Percentiles rank a stretch among this genome's conserved stretches.
These are phyloP conservation scores for Cheilosia urbana DNA, from an alignment of 2,888 invertebrate genomes.

Conservation along the genomic window DNA sequence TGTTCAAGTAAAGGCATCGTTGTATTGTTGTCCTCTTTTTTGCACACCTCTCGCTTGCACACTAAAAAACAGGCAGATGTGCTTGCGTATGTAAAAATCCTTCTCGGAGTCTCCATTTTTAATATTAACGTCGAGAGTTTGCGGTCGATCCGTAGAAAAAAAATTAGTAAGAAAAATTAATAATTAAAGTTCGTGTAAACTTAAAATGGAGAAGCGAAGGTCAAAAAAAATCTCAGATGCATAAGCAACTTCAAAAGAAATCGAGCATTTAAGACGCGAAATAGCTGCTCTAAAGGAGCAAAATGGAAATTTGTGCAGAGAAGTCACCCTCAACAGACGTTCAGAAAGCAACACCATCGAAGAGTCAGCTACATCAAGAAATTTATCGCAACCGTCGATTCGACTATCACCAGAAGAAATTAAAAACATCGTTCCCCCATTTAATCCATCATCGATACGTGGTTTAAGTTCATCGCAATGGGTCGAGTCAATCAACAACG, in stretches of 20 bases:
- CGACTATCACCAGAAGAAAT: conserved; percentile 7
- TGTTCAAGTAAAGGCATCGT: too few relatives aligned
- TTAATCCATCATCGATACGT: conserved; percentile 6
- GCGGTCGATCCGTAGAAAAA: too few relatives aligned
- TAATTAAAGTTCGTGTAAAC: background rate
- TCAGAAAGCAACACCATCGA: background rate
- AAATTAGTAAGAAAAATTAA: background rate
- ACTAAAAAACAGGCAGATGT: too few relatives aligned
- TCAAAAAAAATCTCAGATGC: background rate
- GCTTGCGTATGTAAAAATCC: too few relatives aligned
- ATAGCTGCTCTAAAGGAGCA: background rate
- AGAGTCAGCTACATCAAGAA: background rate
- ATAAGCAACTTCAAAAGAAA: background rate
- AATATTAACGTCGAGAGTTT: too few relatives aligned
- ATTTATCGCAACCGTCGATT: background rate
- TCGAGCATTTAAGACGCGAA: background rate
- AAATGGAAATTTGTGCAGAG: background rate
- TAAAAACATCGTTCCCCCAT: conserved; percentile 12
- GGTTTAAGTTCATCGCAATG: conserved; percentile 18
- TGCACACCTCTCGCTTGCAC: too few relatives aligned
- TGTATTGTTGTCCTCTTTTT: too few relatives aligned
- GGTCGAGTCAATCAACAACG: conserved; percentile 26
- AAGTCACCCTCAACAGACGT: background rate
- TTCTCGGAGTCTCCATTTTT: too few relatives aligned
- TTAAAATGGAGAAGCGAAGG: conserved; percentile 2